A percentile compares a stretch with the other conserved stretches of the same genome.
phyloP scores from a whole-genome alignment of 2,113 vertebrate species.

The Dolichallabes microphthalmus region DNA sequence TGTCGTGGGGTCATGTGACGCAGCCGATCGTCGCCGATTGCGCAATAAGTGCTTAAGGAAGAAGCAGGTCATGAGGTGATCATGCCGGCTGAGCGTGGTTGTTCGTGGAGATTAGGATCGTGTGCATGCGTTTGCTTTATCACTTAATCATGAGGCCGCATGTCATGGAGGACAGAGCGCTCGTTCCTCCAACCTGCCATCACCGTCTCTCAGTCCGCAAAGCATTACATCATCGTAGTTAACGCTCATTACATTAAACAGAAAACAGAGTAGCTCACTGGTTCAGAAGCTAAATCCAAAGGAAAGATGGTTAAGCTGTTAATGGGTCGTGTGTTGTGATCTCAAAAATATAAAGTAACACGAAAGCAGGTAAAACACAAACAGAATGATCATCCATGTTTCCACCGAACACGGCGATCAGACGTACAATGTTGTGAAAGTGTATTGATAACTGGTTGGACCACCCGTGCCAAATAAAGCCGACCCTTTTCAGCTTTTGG shows the following conservation, averaged over 20 bases:
- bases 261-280: background rate
- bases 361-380: too few relatives aligned
- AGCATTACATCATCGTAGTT: background rate
- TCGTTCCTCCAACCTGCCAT: background rate
- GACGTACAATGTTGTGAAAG: too few relatives aligned
- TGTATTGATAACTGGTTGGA: too few relatives aligned
- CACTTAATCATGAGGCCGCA: background rate
- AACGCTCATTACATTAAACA: background rate
- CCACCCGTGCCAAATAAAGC: too few relatives aligned
- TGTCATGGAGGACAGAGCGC: background rate
- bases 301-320: background rate
- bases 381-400: too few relatives aligned
- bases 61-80: background rate
- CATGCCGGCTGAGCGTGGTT: background rate
- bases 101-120: background rate
- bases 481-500: too few relatives aligned
- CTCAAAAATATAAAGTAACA: too few relatives aligned
- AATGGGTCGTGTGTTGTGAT: too few relatives aligned
- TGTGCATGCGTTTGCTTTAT: background rate
- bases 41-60: background rate
- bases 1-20: background rate
- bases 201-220: background rate
- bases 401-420: too few relatives aligned
- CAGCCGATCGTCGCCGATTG: background rate
- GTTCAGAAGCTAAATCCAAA: background rate